Evolutionary conservation across 2,113 vertebrate genomes (phyloP).

Genomic region (Columba janthina): DNA sequence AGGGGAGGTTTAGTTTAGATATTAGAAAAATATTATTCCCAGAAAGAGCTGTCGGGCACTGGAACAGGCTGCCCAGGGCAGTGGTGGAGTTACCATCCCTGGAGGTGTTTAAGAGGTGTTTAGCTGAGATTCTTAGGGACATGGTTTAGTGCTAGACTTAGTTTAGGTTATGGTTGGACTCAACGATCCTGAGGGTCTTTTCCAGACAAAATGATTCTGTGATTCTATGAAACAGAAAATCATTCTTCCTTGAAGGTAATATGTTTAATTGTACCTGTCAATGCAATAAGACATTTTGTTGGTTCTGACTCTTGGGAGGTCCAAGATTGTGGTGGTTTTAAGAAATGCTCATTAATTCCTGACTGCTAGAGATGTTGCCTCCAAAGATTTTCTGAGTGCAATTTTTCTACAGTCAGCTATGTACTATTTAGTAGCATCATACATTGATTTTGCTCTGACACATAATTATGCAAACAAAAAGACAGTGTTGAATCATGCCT

Average conservation of each 20-base stretch:
- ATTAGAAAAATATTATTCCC: too few relatives aligned
- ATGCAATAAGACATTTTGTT: neutral
- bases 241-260: neutral
- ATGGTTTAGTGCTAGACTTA: too few relatives aligned
- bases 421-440: neutral
- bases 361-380: neutral
- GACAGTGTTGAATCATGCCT: neutral
- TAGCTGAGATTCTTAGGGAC: too few relatives aligned
- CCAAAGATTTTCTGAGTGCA: neutral
- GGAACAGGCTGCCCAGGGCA: too few relatives aligned
- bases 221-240: neutral
- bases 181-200: too few relatives aligned
- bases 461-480: neutral
- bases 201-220: too few relatives aligned
- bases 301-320: neutral
- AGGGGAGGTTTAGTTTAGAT: too few relatives aligned
- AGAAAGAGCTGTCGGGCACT: too few relatives aligned
- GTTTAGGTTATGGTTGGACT: too few relatives aligned
- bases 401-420: neutral
- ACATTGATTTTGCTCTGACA: neutral
- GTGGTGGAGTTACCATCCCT: too few relatives aligned
- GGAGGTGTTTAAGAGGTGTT: too few relatives aligned
- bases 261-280: neutral
- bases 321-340: neutral
- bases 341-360: neutral